Conservation (phyloP, 1,140 invertebrate species). For the Cardiocondyla obscurior region DNA sequence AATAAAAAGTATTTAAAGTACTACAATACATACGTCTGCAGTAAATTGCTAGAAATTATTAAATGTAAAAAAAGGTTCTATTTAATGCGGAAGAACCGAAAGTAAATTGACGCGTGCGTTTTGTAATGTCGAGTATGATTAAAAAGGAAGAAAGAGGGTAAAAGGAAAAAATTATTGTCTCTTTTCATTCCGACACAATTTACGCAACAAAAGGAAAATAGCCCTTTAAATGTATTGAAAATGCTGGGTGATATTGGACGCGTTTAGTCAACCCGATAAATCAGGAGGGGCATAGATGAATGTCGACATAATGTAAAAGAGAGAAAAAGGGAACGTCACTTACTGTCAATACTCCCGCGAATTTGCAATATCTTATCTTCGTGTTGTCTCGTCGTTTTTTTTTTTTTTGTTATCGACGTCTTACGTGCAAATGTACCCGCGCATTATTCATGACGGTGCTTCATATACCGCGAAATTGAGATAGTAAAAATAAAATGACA, state of each 20-base stretch:
- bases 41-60: too few relatives aligned
- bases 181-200: constrained; percentile 55
- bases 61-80: too few relatives aligned
- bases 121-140: too few relatives aligned
- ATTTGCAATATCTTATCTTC: neutral
- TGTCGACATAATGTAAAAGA: constrained; percentile 79
- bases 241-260: constrained; percentile 73
- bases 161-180: constrained; percentile 56
- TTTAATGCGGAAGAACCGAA: too few relatives aligned
- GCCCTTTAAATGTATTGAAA: constrained; percentile 62
- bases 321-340: constrained; percentile 27
- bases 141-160: neutral
- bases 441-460: neutral
- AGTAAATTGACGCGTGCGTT: too few relatives aligned
- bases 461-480: neutral
- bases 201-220: constrained; percentile 35
- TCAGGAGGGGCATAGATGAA: constrained; percentile 73
- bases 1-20: too few relatives aligned
- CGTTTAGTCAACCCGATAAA: constrained; percentile 80
- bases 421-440: neutral
- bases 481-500: neutral
- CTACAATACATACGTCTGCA: too few relatives aligned
- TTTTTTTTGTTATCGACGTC: too few relatives aligned
- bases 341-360: constrained; percentile 3
- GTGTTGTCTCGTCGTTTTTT: constrained; percentile 14